Percentiles rank a stretch among this genome's conserved stretches.
Conservation (phyloP, 37 sponge, comb jelly and placozoan species). For the Mnemiopsis leidyi region DNA sequence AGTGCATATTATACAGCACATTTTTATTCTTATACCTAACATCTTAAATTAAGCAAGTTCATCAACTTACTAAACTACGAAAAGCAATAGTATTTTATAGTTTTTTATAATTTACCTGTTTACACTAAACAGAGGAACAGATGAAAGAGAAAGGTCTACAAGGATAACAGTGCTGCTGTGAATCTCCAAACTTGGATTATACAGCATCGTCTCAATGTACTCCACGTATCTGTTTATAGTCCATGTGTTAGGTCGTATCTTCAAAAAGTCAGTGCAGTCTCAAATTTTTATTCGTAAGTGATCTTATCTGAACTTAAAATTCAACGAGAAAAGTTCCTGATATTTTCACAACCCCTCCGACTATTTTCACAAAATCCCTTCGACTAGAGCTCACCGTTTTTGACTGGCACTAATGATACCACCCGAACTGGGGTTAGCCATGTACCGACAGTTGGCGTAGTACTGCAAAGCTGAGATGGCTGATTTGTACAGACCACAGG, state of each 20-base stretch:
- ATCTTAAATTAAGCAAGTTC: too few species aligned
- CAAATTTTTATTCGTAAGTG: too few species aligned
- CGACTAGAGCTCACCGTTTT: neutral
- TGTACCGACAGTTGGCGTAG: constrained; percentile 12
- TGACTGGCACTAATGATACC: constrained; percentile 39
- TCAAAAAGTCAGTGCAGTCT: too few species aligned
- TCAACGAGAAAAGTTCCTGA: neutral
- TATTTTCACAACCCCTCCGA: neutral
- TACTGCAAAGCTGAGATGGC: constrained; percentile 18
- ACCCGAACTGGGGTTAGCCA: neutral
- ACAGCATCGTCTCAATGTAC: constrained; percentile 40
- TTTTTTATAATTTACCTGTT: neutral
- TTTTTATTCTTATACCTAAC: too few species aligned
- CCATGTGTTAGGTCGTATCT: too few species aligned
- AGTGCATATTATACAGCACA: too few species aligned
- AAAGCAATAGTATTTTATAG: neutral
- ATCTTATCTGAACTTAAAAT: too few species aligned
- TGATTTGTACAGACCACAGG: constrained; percentile 52
- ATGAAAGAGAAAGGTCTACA: neutral
- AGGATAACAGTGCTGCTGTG: constrained; percentile 34
- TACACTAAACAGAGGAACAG: constrained; percentile 55
- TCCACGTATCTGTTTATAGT: constrained; percentile 53
- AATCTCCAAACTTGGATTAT: neutral
- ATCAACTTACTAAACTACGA: too few species aligned
- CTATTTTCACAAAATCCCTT: neutral